Conservation (phyloP, 2,113 vertebrate species). For the Amblyornis subalaris region DNA sequence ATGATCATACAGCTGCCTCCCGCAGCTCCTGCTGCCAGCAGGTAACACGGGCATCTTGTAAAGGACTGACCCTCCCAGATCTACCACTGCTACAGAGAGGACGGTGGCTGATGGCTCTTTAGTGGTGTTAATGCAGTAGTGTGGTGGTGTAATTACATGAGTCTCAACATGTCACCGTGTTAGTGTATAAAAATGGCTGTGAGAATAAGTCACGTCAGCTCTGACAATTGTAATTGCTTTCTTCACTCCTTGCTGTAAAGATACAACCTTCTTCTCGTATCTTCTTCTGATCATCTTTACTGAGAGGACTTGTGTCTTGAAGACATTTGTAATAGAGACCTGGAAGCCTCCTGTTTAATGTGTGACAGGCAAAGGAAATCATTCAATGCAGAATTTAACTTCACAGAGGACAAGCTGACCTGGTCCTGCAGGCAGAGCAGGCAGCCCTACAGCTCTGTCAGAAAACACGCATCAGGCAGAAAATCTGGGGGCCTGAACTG, state of each 20-base stretch:
- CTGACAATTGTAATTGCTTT: neutral
- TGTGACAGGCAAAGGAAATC: neutral
- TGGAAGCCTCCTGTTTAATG: neutral
- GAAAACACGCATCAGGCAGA: neutral
- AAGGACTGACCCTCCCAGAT: neutral
- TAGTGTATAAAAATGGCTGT: neutral
- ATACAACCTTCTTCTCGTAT: neutral
- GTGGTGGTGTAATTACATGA: neutral
- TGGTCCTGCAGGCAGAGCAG: neutral
- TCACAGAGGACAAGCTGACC: neutral
- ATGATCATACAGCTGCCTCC: neutral
- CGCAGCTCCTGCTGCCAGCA: neutral
- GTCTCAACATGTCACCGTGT: neutral
- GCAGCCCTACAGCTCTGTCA: accelerated
- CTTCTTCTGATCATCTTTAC: neutral
- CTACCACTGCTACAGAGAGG: neutral
- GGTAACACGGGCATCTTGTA: neutral
- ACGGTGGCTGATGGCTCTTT: neutral
- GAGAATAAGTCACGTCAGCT: neutral
- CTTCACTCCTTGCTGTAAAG: neutral
- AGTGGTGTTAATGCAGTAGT: neutral
- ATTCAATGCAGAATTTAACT: neutral
- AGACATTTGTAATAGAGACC: neutral
- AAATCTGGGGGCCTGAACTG: neutral
- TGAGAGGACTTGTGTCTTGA: neutral